Evolutionary conservation across 2,888 invertebrate genomes (phyloP).

Genomic region (Heterodera filipjevi): DNA sequence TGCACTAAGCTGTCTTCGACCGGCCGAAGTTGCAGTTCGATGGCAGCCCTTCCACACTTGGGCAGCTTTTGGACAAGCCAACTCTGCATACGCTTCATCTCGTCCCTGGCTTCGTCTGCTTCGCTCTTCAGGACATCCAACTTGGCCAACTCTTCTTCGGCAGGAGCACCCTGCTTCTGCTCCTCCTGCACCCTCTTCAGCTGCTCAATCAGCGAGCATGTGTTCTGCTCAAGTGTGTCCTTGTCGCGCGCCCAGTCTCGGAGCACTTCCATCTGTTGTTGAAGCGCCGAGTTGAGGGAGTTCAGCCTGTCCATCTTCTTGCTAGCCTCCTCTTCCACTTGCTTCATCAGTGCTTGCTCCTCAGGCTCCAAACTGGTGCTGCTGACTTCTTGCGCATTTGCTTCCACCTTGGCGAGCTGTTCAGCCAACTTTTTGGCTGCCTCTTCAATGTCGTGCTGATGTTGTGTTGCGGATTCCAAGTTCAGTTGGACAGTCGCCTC

Average conservation of each 20-base stretch:
- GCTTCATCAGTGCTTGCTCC: slow-evolving; percentile 3
- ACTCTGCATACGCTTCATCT: neutral
- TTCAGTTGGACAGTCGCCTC: neutral
- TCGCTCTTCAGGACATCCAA: neutral
- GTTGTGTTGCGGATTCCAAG: neutral
- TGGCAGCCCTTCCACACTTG: neutral
- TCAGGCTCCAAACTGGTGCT: neutral
- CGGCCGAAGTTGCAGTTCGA: slow-evolving; percentile 4
- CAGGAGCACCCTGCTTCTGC: neutral
- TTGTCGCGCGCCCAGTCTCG: neutral
- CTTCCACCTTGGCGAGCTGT: slow-evolving; percentile 4
- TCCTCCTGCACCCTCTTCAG: neutral
- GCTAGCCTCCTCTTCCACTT: neutral
- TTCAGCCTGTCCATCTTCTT: neutral
- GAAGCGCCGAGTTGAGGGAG: neutral
- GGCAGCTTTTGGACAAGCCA: neutral
- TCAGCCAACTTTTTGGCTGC: slow-evolving; percentile 1
- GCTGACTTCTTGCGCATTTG: neutral
- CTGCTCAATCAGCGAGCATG: neutral
- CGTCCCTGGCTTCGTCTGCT: neutral
- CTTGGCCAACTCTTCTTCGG: slow-evolving; percentile 3
- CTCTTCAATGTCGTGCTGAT: neutral
- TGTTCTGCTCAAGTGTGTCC: neutral
- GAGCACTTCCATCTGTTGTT: neutral
- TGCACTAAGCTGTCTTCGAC: neutral